Evolutionary conservation across 2,888 invertebrate genomes (phyloP).

Genomic region (Phengaris arion): DNA sequence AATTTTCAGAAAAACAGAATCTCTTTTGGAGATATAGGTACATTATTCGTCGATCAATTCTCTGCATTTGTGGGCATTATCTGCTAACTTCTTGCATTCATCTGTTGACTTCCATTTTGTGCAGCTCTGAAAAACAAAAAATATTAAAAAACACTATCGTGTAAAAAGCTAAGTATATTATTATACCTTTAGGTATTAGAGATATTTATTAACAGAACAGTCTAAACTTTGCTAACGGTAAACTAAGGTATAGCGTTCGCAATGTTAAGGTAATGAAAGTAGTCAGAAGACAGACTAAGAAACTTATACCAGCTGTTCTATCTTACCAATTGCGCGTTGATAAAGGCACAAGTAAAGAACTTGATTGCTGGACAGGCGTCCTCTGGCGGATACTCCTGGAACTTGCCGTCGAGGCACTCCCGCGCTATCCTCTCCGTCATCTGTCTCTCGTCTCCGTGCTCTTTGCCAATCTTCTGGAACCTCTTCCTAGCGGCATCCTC

Average conservation of each 20-base stretch:
- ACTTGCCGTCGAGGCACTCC: constrained; percentile 42
- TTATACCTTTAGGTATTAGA: no score
- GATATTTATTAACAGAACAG: no score
- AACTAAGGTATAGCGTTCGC: no score
- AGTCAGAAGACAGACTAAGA: no score
- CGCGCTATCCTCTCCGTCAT: constrained; percentile 37
- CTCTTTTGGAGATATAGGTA: neutral
- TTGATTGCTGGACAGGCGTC: constrained; percentile 41
- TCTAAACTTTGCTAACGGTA: neutral
- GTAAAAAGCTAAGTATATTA: neutral
- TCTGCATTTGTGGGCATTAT: constrained; percentile 42
- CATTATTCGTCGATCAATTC: constrained; percentile 30
- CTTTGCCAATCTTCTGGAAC: constrained; percentile 37
- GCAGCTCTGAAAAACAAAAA: constrained; percentile 43
- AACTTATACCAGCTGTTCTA: neutral
- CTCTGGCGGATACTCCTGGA: constrained; percentile 39
- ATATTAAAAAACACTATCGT: neutral
- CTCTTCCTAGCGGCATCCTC: constrained; percentile 38
- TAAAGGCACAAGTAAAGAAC: constrained; percentile 42
- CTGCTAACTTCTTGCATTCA: constrained; percentile 40
- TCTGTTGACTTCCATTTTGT: constrained; percentile 43
- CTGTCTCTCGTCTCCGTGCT: constrained; percentile 37
- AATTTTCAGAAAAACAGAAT: neutral
- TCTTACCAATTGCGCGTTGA: constrained; percentile 43
- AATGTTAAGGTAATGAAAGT: no score